Conservation (phyloP, 2,888 invertebrate species). For the Teinopalpus imperialis region DNA sequence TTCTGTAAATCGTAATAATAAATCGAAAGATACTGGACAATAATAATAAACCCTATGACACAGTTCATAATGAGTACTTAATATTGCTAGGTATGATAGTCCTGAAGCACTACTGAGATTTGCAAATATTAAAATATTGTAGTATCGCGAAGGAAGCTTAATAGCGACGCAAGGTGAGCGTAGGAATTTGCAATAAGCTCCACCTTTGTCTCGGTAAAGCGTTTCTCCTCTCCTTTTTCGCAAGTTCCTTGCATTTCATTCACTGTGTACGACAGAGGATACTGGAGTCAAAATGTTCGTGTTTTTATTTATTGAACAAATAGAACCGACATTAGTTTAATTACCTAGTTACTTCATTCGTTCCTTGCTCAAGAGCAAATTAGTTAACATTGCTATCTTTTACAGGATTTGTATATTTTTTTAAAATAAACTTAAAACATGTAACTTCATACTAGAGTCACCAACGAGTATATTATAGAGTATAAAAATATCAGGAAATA, state of each 20-base stretch:
- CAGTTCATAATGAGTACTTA: slow-evolving; percentile 4
- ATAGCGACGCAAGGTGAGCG: slow-evolving; percentile 66
- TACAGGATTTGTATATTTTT: no score
- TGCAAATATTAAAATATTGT: slow-evolving; percentile 40
- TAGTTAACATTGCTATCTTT: no score
- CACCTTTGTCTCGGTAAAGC: slow-evolving; percentile 65
- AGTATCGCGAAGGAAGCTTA: slow-evolving; percentile 60
- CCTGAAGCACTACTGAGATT: slow-evolving; percentile 9
- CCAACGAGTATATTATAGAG: no score
- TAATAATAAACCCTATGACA: no score
- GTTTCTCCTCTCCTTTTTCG: slow-evolving; percentile 54
- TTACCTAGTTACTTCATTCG: no score
- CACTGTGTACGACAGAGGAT: slow-evolving; percentile 51
- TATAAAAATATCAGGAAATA: no score
- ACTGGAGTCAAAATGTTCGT: slow-evolving; percentile 37
- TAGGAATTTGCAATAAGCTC: slow-evolving; percentile 76
- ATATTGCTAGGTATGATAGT: slow-evolving; percentile 10
- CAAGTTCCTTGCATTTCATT: slow-evolving; percentile 70
- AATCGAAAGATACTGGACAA: no score
- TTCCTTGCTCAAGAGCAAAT: no score
- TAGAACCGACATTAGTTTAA: no score
- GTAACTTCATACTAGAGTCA: no score
- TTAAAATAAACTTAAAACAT: no score
- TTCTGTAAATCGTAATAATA: no score
- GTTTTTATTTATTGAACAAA: slow-evolving; percentile 32